Conservation (phyloP, 2,888 invertebrate genomes). For the Drosophila basisetae region DNA sequence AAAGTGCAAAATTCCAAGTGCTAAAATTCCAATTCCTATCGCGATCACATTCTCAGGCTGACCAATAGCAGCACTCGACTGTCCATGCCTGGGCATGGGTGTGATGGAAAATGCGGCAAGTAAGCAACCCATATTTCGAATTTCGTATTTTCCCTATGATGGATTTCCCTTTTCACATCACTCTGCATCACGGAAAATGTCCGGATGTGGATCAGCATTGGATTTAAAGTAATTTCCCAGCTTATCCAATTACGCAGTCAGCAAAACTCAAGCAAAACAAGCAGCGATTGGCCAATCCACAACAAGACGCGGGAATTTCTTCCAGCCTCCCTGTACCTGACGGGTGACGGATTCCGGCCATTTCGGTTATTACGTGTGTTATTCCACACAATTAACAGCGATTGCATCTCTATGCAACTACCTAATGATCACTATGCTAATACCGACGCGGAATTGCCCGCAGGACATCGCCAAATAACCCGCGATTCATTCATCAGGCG, state of each 20-base stretch:
- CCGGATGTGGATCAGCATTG: constrained; percentile 72
- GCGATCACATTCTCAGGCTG: constrained; percentile 27
- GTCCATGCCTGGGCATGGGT: constrained; percentile 38
- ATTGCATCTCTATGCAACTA: constrained; percentile 46
- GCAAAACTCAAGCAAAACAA: constrained; percentile 71
- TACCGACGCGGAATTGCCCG: constrained; percentile 60
- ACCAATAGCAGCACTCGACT: constrained; percentile 46
- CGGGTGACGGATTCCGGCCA: constrained; percentile 55
- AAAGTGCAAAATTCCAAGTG: constrained; percentile 67
- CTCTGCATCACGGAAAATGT: constrained; percentile 17
- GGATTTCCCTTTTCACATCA: constrained; percentile 63
- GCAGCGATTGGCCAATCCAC: constrained; percentile 42
- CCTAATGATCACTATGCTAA: constrained; percentile 65
- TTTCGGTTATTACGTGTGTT: constrained; percentile 78
- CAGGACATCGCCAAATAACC: constrained; percentile 61
- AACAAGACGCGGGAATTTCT: constrained; percentile 37
- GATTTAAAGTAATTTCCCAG: constrained; percentile 78
- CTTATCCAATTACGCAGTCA: constrained; percentile 84
- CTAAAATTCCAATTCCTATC: constrained; percentile 61
- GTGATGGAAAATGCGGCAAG: constrained; percentile 54
- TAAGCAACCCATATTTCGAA: constrained; percentile 58
- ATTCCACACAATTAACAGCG: constrained; percentile 71
- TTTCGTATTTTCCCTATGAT: constrained; percentile 70
- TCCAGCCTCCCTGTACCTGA: constrained; percentile 49
- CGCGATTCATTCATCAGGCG: constrained; percentile 69